These are phyloP conservation scores for Glyptemys insculpta DNA, from an alignment of 2,797 vertebrate genomes.

Conservation along the genomic window DNA sequence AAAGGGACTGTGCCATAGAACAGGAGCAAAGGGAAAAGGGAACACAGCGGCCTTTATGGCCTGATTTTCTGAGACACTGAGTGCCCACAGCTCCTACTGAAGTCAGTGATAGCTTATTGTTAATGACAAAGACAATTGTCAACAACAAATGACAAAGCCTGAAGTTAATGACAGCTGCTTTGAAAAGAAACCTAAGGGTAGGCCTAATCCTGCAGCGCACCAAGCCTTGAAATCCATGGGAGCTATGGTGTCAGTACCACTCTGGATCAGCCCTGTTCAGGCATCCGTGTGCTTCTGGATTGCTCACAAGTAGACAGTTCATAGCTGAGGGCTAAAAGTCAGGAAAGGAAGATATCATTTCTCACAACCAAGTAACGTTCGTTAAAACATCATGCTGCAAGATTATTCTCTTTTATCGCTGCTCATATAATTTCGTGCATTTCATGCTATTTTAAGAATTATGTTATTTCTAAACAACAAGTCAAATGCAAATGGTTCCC, in stretches of 20 bases:
- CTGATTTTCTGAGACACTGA: not conserved
- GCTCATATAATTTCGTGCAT: not conserved
- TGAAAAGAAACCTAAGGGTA: constrained; percentile 17
- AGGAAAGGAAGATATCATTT: not conserved
- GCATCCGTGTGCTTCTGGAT: not conserved
- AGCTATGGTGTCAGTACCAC: constrained; percentile 44
- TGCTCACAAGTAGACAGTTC: not conserved
- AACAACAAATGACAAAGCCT: not conserved
- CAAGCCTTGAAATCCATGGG: not conserved
- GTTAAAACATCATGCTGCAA: not conserved
- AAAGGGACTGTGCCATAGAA: not conserved
- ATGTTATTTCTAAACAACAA: not conserved
- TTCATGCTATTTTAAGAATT: not conserved
- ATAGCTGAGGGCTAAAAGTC: not conserved
- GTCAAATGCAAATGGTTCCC: not conserved
- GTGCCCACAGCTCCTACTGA: not conserved
- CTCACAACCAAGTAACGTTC: not conserved
- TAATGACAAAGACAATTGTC: not conserved
- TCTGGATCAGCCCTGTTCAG: not conserved
- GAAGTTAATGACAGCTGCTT: not conserved
- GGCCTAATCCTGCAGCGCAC: not conserved
- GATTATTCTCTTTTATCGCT: not conserved
- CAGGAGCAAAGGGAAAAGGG: not conserved
- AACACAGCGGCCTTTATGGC: not conserved
- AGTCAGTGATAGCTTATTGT: not conserved